Conservation (phyloP, 1,140 invertebrate genomes). For the Leptinotarsa defecta region DNA sequence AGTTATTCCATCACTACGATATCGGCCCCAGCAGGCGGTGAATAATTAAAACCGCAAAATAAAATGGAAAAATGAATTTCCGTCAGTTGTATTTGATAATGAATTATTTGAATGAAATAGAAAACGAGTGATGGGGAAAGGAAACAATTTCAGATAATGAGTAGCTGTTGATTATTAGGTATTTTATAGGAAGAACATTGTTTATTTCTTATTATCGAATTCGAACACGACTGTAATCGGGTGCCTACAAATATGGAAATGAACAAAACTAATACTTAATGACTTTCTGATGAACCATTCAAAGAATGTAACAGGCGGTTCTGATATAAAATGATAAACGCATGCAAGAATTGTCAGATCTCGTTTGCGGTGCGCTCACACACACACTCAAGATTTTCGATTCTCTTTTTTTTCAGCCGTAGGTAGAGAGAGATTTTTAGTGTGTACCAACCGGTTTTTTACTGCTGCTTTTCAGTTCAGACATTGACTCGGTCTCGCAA, state of each 20-base stretch:
- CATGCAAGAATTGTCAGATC: slow-evolving; percentile 20
- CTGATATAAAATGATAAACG: slow-evolving; percentile 22
- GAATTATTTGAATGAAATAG: too few species aligned
- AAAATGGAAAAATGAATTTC: too few species aligned
- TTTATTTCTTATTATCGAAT: too few species aligned
- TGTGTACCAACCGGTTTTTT: slow-evolving; percentile 44
- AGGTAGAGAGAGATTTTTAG: slow-evolving; percentile 42
- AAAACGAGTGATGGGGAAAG: too few species aligned
- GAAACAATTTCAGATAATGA: too few species aligned
- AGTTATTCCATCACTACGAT: too few species aligned
- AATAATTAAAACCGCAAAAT: too few species aligned
- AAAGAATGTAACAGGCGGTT: slow-evolving; percentile 4
- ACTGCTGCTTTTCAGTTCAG: slow-evolving; percentile 46
- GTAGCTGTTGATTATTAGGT: too few species aligned
- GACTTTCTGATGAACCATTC: not conserved
- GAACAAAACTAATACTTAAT: not conserved
- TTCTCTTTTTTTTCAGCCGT: slow-evolving; percentile 40
- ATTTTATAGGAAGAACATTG: too few species aligned
- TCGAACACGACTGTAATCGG: too few species aligned
- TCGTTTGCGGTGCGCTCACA: slow-evolving; percentile 35
- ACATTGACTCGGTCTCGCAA: slow-evolving; percentile 43
- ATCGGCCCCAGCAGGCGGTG: too few species aligned
- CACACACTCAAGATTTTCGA: slow-evolving; percentile 36
- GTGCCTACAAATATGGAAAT: not conserved
- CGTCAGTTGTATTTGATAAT: too few species aligned